Percentiles rank a stretch among this genome's conserved stretches.
Conservation (phyloP, 1,140 invertebrate species). For the Pseudomyrmex flavicornis region DNA sequence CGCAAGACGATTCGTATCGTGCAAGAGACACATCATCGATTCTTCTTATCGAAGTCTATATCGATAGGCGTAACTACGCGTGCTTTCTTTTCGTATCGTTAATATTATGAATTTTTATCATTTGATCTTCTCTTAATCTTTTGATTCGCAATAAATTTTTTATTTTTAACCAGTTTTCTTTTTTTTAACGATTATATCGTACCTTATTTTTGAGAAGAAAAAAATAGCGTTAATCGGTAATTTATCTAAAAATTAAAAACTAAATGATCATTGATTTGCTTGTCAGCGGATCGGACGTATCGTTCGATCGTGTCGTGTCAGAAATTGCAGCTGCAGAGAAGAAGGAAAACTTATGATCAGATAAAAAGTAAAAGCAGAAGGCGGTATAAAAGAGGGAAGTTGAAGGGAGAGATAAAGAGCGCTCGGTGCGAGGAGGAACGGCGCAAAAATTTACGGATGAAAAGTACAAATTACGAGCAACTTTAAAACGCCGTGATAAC, state of each 20-base stretch:
- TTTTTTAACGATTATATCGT: background rate
- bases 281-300: constrained; percentile 66
- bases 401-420: constrained; percentile 62
- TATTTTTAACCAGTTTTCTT: background rate
- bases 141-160: background rate
- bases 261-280: constrained; percentile 50
- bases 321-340: constrained; percentile 74
- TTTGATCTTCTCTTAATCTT: background rate
- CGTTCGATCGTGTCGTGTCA: constrained; percentile 59
- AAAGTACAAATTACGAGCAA: constrained; percentile 70
- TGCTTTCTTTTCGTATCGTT: background rate
- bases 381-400: constrained; percentile 59
- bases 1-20: background rate
- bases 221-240: constrained; percentile 48
- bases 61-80: background rate
- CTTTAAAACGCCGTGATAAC: constrained; percentile 73
- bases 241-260: constrained; percentile 50
- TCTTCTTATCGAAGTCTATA: constrained; percentile 4
- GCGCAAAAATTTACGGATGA: background rate
- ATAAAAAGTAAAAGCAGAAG: constrained; percentile 63
- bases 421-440: constrained; percentile 32
- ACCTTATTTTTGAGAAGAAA: background rate
- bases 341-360: constrained; percentile 74
- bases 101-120: background rate
- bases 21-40: background rate